phyloP scores from a whole-genome alignment of 2,113 vertebrate genomes.

The Saccopteryx leptura region DNA sequence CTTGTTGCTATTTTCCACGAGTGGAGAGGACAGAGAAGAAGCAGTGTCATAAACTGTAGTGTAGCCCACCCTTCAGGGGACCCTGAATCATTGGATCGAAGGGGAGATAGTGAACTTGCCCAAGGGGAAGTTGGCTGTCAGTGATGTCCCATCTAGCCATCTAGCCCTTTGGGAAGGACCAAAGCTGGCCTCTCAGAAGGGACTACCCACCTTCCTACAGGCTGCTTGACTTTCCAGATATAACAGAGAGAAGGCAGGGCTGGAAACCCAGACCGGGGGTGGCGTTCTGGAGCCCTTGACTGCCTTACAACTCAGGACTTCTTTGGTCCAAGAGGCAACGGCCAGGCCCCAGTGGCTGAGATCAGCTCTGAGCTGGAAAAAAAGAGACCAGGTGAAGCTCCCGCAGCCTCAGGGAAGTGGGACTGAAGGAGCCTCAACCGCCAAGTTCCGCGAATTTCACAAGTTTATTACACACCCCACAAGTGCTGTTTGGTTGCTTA shows the following conservation, averaged over 20 bases:
- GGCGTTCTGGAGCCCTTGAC: background rate
- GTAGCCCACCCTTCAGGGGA: background rate
- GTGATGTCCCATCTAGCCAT: accelerated
- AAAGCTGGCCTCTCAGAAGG: background rate
- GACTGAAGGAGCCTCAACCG: conserved; percentile 49
- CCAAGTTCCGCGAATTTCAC: conserved; percentile 84
- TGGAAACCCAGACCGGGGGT: background rate
- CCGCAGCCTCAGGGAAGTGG: conserved; percentile 47
- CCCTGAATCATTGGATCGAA: background rate
- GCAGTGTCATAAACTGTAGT: background rate
- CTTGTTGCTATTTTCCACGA: background rate
- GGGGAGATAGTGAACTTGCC: background rate
- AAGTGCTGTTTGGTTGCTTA: conserved; percentile 81
- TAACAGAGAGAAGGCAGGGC: background rate
- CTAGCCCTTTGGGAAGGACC: background rate
- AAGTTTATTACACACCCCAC: conserved; percentile 81
- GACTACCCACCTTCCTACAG: background rate
- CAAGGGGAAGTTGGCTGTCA: background rate
- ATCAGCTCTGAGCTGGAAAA: background rate
- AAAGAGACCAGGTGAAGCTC: background rate
- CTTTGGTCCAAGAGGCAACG: background rate
- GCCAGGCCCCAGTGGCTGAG: background rate
- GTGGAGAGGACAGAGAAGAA: background rate
- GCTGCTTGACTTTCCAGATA: background rate
- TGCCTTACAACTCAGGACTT: background rate